These are phyloP conservation scores for Syngnathoides biaculeatus DNA, from an alignment of 2,113 vertebrate species.

Conservation along the genomic window DNA sequence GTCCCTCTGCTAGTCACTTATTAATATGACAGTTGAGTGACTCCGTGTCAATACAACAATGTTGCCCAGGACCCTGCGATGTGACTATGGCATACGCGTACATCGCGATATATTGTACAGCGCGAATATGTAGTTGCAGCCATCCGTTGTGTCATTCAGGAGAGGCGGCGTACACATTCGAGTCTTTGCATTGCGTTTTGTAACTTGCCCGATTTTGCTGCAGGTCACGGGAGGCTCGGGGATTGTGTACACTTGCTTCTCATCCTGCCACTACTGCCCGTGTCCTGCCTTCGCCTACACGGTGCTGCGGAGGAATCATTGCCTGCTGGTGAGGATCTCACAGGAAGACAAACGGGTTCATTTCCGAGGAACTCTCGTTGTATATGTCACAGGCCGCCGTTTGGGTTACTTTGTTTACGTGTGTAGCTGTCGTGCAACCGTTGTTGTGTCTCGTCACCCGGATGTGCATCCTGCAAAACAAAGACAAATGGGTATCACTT, in stretches of 20 bases:
- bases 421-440: conserved; percentile 5
- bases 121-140: neutral
- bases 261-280: conserved; percentile 88
- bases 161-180: neutral
- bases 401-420: neutral
- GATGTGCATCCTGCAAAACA: conserved; percentile 13
- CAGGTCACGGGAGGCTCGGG: conserved; percentile 88
- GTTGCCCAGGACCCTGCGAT: too few species aligned
- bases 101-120: too few species aligned
- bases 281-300: conserved; percentile 87
- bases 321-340: conserved; percentile 78
- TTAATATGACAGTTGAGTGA: too few species aligned
- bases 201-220: conserved; percentile 28
- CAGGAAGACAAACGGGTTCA: neutral
- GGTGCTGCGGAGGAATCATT: conserved; percentile 81
- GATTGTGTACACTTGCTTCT: conserved; percentile 81
- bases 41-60: too few species aligned
- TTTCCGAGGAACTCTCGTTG: neutral
- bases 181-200: neutral
- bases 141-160: neutral
- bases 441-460: conserved; percentile 35
- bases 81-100: too few species aligned
- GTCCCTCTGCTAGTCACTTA: too few species aligned
- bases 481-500: conserved; percentile 9
- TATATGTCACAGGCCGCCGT: neutral